phyloP scores from a whole-genome alignment of 2,888 invertebrate genomes.

The Steinernema scapterisci region DNA sequence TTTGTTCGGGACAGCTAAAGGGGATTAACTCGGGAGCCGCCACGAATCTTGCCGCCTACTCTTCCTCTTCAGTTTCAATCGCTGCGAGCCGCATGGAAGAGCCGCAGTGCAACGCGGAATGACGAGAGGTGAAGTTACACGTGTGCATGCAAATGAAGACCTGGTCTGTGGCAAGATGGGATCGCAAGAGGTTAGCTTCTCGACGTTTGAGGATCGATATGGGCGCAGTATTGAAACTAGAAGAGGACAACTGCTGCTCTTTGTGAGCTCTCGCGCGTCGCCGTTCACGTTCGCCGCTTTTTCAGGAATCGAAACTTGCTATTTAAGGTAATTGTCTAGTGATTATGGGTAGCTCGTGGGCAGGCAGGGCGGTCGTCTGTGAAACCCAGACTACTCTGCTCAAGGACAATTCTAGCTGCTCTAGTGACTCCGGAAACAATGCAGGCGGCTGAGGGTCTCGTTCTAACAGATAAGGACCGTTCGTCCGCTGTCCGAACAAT shows the following conservation, averaged over 20 bases:
- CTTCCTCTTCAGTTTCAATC: too few relatives aligned
- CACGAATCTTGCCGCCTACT: too few relatives aligned
- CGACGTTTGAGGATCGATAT: slow-evolving; percentile 27
- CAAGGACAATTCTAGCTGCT: too few relatives aligned
- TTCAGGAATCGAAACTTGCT: slow-evolving; percentile 27
- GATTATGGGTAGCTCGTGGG: slow-evolving; percentile 13
- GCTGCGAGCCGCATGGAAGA: not conserved
- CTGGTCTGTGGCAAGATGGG: too few relatives aligned
- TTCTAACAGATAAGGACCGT: too few relatives aligned
- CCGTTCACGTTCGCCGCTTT: not conserved
- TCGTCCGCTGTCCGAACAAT: too few relatives aligned
- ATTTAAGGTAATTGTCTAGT: slow-evolving; percentile 28
- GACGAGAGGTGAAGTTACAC: slow-evolving; percentile 15
- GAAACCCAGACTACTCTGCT: too few relatives aligned
- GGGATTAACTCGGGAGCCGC: not conserved
- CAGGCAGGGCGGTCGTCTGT: not conserved
- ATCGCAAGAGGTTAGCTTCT: slow-evolving; percentile 12
- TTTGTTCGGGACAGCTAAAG: not conserved
- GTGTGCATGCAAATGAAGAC: slow-evolving; percentile 17
- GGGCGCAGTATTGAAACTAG: slow-evolving; percentile 17
- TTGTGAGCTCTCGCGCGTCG: not conserved
- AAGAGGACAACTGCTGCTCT: slow-evolving; percentile 19
- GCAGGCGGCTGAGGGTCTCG: too few relatives aligned
- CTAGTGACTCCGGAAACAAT: too few relatives aligned
- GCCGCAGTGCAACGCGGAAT: not conserved